A percentile compares a stretch with the other conserved stretches of the same genome.
phyloP scores from a whole-genome alignment of 2,888 invertebrate genomes.

The Nemoura dubitans region DNA sequence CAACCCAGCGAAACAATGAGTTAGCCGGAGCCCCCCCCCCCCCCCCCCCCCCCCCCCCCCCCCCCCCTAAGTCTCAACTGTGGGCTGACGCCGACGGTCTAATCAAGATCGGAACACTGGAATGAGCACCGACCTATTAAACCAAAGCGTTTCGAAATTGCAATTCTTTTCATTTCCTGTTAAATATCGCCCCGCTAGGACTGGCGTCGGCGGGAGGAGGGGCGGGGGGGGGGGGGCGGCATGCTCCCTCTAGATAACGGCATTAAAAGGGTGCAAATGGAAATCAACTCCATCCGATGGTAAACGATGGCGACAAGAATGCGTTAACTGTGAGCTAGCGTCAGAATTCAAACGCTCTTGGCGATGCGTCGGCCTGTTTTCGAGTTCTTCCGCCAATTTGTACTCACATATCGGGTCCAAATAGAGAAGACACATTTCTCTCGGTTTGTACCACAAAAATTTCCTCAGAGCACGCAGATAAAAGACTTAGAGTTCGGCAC shows the following conservation, averaged over 20 bases:
- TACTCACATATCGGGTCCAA: too few species aligned
- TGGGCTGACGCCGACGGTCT: neutral
- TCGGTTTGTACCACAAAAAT: too few species aligned
- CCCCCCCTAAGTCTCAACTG: neutral
- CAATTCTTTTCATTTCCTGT: slow-evolving; percentile 40
- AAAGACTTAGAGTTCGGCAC: too few species aligned
- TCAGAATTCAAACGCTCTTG: too few species aligned
- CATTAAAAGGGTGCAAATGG: slow-evolving; percentile 27
- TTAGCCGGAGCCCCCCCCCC: neutral
- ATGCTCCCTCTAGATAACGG: neutral
- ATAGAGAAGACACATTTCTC: too few species aligned
- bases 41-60: too few species aligned
- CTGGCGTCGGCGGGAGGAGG: neutral
- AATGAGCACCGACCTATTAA: slow-evolving; percentile 26
- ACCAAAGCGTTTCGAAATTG: slow-evolving; percentile 41
- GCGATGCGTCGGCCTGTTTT: too few species aligned
- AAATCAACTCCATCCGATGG: neutral
- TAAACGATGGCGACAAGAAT: too few species aligned
- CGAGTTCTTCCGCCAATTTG: too few species aligned
- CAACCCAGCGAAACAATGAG: neutral
- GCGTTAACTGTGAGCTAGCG: too few species aligned
- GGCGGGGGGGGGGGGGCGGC: slow-evolving; percentile 23
- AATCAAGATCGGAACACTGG: slow-evolving; percentile 17
- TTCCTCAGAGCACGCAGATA: too few species aligned
- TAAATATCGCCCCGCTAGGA: slow-evolving; percentile 19